A percentile compares a stretch with the other conserved stretches of the same genome.
phyloP scores from a whole-genome alignment of 2,888 invertebrate genomes.

The Xiphydria camelus region DNA sequence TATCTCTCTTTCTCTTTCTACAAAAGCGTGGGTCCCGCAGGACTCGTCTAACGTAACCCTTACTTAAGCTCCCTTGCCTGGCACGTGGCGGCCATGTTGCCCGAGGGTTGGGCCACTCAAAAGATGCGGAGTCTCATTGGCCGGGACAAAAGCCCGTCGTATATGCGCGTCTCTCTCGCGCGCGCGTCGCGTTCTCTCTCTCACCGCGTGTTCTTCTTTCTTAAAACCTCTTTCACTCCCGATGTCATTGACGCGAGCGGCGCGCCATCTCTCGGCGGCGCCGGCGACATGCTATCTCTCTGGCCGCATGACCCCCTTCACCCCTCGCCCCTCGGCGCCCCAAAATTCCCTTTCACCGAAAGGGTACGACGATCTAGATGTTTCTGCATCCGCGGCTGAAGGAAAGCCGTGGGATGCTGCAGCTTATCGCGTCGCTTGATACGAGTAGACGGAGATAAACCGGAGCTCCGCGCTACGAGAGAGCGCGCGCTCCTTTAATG shows the following conservation, averaged over 20 bases:
- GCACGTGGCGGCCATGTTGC: slow-evolving; percentile 53
- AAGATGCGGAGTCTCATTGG: slow-evolving; percentile 54
- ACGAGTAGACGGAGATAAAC: too few relatives aligned
- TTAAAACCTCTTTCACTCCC: slow-evolving; percentile 42
- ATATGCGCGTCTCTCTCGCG: slow-evolving; percentile 18
- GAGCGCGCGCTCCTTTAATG: too few relatives aligned
- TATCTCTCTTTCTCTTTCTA: slow-evolving; percentile 17
- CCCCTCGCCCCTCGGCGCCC: neutral
- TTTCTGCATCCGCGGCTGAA: slow-evolving; percentile 6
- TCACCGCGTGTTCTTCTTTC: slow-evolving; percentile 14
- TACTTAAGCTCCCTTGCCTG: slow-evolving; percentile 43
- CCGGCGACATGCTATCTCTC: slow-evolving; percentile 19
- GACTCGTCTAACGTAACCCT: slow-evolving; percentile 40
- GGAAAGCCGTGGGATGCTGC: too few relatives aligned
- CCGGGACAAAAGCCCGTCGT: slow-evolving; percentile 18
- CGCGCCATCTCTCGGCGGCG: slow-evolving; percentile 23
- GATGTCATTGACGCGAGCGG: slow-evolving; percentile 43
- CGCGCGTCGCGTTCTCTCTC: slow-evolving; percentile 18
- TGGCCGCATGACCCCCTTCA: slow-evolving; percentile 23
- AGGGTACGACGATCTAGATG: slow-evolving; percentile 20
- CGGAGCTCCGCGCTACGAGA: too few relatives aligned
- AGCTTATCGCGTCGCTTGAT: too few relatives aligned
- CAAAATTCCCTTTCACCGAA: slow-evolving; percentile 16
- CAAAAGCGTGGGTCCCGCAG: slow-evolving; percentile 37
- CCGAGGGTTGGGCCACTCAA: slow-evolving; percentile 54